These are phyloP conservation scores for Hippocampus comes DNA, from an alignment of 2,113 vertebrate genomes.

Conservation along the genomic window DNA sequence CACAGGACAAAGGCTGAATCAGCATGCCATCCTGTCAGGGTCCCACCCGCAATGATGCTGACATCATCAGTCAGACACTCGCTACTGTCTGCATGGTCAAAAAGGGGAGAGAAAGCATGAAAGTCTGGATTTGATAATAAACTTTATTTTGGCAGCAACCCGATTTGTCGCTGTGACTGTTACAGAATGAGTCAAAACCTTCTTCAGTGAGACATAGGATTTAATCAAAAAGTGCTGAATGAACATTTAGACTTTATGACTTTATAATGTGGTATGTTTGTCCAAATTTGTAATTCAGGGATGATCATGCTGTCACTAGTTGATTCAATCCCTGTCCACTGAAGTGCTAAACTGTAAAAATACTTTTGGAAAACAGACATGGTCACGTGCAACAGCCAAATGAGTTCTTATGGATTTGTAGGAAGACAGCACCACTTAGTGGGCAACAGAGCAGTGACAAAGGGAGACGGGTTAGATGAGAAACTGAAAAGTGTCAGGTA, in stretches of 20 bases:
- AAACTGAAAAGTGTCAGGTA: constrained; percentile 2
- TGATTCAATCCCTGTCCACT: constrained; percentile 33
- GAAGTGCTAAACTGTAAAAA: constrained; percentile 18
- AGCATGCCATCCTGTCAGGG: constrained; percentile 90
- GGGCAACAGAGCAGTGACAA: constrained; percentile 23
- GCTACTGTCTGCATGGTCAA: constrained; percentile 80
- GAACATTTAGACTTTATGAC: background rate
- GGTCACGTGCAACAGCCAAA: constrained; percentile 44
- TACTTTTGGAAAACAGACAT: constrained; percentile 37
- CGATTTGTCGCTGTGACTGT: background rate
- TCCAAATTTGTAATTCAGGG: background rate
- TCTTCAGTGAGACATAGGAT: constrained; percentile 25
- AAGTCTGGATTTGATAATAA: background rate
- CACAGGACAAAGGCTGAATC: constrained; percentile 95
- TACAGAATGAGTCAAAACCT: background rate
- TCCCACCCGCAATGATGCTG: constrained; percentile 96
- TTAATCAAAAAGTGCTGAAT: constrained; percentile 40
- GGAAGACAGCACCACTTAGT: constrained; percentile 48
- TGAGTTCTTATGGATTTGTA: constrained; percentile 13
- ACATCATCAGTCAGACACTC: constrained; percentile 92
- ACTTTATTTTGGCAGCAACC: background rate
- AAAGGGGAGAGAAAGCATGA: background rate
- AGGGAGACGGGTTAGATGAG: constrained; percentile 5
- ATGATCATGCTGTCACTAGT: constrained; percentile 6
- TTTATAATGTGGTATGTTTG: background rate